These are phyloP conservation scores for Barbus barbus DNA, from an alignment of 2,113 vertebrate genomes.

Conservation along the genomic window DNA sequence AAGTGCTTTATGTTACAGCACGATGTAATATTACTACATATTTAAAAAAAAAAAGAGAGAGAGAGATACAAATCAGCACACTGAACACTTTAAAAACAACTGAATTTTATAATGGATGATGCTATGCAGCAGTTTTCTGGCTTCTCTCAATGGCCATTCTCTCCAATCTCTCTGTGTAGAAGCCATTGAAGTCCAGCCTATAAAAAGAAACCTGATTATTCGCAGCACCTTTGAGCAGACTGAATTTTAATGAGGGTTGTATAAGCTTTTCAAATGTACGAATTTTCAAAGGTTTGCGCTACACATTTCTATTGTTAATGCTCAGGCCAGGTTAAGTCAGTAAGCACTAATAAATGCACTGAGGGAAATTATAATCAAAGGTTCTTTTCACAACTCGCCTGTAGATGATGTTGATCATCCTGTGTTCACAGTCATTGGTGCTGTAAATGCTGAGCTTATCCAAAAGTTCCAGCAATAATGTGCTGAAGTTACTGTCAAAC, in stretches of 20 bases:
- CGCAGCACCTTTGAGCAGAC: neutral
- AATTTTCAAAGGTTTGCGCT: neutral
- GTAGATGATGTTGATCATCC: slow-evolving; percentile 99
- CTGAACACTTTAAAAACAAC: neutral
- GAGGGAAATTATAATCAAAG: neutral
- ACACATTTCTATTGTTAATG: neutral
- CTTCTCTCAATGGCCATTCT: slow-evolving; percentile 88
- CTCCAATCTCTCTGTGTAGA: slow-evolving; percentile 95
- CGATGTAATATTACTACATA: neutral
- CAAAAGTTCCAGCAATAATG: slow-evolving; percentile 89
- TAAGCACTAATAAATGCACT: neutral
- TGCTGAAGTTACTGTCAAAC: slow-evolving; percentile 94
- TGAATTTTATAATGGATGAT: neutral
- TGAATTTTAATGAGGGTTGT: neutral
- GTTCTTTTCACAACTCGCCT: slow-evolving; percentile 73
- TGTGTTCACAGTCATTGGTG: slow-evolving; percentile 97
- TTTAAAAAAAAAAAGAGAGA: no score
- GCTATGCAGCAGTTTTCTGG: slow-evolving; percentile 75
- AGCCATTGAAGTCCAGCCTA: slow-evolving; percentile 97
- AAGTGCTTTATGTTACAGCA: neutral
- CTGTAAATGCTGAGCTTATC: slow-evolving; percentile 96
- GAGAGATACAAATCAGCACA: neutral
- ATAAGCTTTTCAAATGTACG: neutral
- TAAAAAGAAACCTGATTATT: neutral
- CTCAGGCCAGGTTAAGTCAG: neutral